Evolutionary conservation across 1,140 invertebrate genomes (phyloP).

Genomic region (Drosophila varians): DNA sequence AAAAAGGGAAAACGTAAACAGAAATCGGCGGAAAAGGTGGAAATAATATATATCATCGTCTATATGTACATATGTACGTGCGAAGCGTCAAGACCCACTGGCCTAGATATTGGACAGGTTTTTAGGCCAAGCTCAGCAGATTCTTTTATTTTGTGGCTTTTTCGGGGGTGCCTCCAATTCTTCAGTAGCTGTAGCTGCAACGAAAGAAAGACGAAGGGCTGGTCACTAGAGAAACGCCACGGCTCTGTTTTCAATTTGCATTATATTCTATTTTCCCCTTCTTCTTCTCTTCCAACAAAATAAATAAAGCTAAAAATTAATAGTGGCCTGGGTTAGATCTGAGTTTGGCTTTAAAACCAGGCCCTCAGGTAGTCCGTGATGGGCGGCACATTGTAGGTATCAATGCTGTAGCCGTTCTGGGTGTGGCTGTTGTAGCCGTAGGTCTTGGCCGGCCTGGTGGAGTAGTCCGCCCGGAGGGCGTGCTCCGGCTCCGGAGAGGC

Average conservation of each 20-base stretch:
- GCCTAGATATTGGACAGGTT: conserved; percentile 40
- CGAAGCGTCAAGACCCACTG: conserved; percentile 38
- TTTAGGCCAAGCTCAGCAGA: conserved; percentile 57
- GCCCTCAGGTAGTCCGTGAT: conserved; percentile 64
- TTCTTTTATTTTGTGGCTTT: not conserved
- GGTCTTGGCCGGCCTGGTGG: conserved; percentile 44
- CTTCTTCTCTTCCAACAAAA: conserved; percentile 23
- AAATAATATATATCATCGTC: not conserved
- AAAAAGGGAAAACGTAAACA: conserved; percentile 12
- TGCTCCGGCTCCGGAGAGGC: conserved; percentile 53
- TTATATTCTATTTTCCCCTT: conserved; percentile 45
- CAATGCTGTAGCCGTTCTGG: conserved; percentile 64
- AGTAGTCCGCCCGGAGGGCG: conserved; percentile 50
- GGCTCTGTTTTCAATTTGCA: conserved; percentile 48
- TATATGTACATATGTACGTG: not conserved
- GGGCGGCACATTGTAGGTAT: conserved; percentile 64
- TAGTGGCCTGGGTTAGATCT: not conserved
- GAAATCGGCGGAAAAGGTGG: conserved; percentile 15
- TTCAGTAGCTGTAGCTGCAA: conserved; percentile 57
- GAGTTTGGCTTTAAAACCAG: conserved; percentile 46
- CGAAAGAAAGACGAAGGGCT: conserved; percentile 56
- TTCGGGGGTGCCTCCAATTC: conserved; percentile 36
- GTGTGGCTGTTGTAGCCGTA: conserved; percentile 68
- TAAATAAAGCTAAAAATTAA: conserved; percentile 8
- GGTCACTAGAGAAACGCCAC: conserved; percentile 35